phyloP scores from a whole-genome alignment of 2,113 vertebrate species.

The Montifringilla adamsi region DNA sequence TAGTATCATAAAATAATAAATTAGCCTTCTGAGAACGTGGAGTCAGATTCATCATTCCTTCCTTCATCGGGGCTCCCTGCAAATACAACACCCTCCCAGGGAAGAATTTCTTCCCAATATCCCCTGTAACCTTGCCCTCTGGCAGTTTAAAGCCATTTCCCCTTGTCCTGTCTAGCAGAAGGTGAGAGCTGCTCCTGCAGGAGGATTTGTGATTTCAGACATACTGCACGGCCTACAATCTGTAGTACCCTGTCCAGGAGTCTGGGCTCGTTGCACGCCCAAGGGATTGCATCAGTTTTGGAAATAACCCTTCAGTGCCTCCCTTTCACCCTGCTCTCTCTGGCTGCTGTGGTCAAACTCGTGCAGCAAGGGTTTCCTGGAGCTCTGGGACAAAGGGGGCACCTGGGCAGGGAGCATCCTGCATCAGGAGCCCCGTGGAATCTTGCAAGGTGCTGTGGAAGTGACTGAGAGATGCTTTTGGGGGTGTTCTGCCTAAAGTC shows the following conservation, averaged over 20 bases:
- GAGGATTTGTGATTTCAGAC: neutral
- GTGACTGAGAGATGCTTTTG: neutral
- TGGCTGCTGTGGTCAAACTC: neutral
- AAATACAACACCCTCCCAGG: neutral
- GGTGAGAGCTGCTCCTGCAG: neutral
- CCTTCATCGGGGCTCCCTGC: too few relatives aligned
- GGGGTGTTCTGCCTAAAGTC: neutral
- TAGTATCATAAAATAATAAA: too few relatives aligned
- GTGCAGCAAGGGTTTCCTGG: neutral
- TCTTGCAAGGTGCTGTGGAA: neutral
- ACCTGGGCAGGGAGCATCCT: neutral
- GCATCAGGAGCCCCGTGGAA: accelerated
- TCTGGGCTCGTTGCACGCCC: neutral
- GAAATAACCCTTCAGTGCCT: neutral
- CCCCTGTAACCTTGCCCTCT: neutral
- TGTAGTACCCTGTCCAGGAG: neutral
- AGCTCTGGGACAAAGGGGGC: neutral
- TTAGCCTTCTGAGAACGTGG: too few relatives aligned
- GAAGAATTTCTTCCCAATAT: neutral
- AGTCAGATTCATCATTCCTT: too few relatives aligned
- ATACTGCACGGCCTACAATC: neutral
- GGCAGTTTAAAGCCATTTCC: neutral
- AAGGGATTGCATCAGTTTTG: neutral
- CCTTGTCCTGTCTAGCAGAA: neutral
- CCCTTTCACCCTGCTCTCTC: neutral